Evolutionary conservation across 2,797 vertebrate species (phyloP).

Genomic region (Thaleichthys pacificus): DNA sequence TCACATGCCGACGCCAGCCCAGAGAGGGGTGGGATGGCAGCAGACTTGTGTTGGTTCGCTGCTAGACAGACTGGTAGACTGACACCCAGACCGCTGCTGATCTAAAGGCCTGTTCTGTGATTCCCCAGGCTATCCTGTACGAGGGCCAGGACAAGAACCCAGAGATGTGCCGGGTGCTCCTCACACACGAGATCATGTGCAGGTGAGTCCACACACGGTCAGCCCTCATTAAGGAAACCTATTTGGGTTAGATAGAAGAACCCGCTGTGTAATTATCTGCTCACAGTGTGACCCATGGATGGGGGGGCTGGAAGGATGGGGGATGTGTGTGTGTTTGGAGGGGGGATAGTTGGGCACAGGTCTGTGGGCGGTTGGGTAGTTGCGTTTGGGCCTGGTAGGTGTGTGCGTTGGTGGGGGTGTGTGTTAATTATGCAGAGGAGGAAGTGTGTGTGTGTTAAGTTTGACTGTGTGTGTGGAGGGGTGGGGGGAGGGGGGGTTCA

Average conservation of each 20-base stretch:
- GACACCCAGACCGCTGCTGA: background rate
- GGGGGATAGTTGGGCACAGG: background rate
- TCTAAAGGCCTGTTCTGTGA: background rate
- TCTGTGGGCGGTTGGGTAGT: slow-evolving; percentile 15
- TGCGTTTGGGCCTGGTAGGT: slow-evolving; percentile 15
- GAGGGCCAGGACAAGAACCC: slow-evolving; percentile 94
- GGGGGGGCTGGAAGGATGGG: background rate
- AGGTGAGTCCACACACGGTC: slow-evolving; percentile 73
- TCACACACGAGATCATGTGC: slow-evolving; percentile 96
- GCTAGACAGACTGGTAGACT: no score
- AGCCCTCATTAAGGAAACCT: slow-evolving; percentile 22
- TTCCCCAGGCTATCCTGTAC: slow-evolving; percentile 84
- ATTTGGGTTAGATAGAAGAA: slow-evolving; percentile 1
- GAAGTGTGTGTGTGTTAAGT: slow-evolving; percentile 18
- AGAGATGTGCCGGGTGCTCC: slow-evolving; percentile 90
- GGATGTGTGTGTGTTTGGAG: slow-evolving; percentile 7
- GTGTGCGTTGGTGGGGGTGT: slow-evolving; percentile 8
- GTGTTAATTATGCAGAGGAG: slow-evolving; percentile 27
- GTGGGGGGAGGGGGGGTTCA: background rate
- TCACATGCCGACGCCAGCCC: no score
- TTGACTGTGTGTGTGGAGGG: background rate
- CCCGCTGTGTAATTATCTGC: slow-evolving; percentile 32
- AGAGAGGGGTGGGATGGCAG: no score
- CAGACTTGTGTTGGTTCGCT: no score
- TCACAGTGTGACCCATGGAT: slow-evolving; percentile 9